Conservation (phyloP, 2,888 invertebrate genomes). For the Lordiphosa andalusiaca region DNA sequence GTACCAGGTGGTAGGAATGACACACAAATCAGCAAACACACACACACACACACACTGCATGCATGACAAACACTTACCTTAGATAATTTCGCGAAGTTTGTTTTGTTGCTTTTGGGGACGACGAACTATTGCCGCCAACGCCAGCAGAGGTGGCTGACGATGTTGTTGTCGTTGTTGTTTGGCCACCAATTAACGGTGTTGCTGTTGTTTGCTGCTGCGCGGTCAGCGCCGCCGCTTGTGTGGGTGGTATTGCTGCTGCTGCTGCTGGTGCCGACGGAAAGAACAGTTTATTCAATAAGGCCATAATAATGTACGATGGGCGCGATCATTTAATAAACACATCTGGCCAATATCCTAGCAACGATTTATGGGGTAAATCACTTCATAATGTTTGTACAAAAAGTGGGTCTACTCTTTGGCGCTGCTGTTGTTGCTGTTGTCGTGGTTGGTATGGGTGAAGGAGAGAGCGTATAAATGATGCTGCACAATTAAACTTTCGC, state of each 20-base stretch:
- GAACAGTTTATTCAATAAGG: constrained; percentile 88
- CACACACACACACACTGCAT: constrained; percentile 5
- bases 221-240: constrained; percentile 42
- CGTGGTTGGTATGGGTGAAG: constrained; percentile 4
- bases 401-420: no score
- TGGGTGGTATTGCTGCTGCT: constrained; percentile 80
- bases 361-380: constrained; percentile 27
- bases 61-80: constrained; percentile 72
- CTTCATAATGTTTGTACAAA: constrained; percentile 33
- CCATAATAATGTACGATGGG: constrained; percentile 82
- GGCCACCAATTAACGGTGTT: constrained; percentile 47
- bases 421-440: constrained; percentile 11
- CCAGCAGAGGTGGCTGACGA: constrained; percentile 43
- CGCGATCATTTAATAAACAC: constrained; percentile 70
- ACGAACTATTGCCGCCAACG: constrained; percentile 57
- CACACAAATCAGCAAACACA: constrained; percentile 6
- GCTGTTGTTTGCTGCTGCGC: constrained; percentile 44
- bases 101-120: constrained; percentile 64
- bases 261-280: constrained; percentile 82
- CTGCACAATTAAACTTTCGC: constrained; percentile 61
- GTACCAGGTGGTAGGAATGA: constrained; percentile 49
- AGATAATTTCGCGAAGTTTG: constrained; percentile 79
- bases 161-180: constrained; percentile 52
- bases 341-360: constrained; percentile 56
- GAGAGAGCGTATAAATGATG: constrained; percentile 26